A percentile compares a stretch with the other conserved stretches of the same genome.
These are phyloP conservation scores for Manduca sexta DNA, from an alignment of 1,140 invertebrate species.

Conservation along the genomic window DNA sequence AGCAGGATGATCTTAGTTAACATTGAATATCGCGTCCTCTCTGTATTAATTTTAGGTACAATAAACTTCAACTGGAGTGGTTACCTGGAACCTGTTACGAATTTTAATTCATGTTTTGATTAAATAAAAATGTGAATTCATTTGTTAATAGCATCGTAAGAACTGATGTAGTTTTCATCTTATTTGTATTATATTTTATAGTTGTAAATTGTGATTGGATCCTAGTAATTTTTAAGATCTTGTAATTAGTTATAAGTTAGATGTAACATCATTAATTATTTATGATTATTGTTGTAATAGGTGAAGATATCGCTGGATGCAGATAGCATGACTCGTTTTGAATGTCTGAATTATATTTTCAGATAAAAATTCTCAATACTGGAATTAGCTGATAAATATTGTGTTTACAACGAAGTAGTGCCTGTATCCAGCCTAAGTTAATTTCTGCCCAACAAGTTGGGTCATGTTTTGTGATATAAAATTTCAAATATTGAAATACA, in stretches of 20 bases:
- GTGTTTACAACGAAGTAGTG: too few relatives aligned
- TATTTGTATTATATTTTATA: slow-evolving; percentile 18
- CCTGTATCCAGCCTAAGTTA: slow-evolving; percentile 2
- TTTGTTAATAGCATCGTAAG: slow-evolving; percentile 6
- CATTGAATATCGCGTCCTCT: neutral
- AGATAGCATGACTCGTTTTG: too few relatives aligned
- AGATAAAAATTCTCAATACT: too few relatives aligned
- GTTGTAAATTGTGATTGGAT: slow-evolving; percentile 49
- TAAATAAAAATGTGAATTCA: neutral
- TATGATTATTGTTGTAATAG: slow-evolving; percentile 27
- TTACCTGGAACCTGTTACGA: slow-evolving; percentile 2
- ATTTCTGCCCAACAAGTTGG: slow-evolving; percentile 19
- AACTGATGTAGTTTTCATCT: slow-evolving; percentile 1
- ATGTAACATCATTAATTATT: slow-evolving; percentile 18
- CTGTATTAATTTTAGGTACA: neutral
- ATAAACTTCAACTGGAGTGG: neutral
- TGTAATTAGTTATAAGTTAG: slow-evolving; percentile 25
- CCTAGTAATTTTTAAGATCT: slow-evolving; percentile 48
- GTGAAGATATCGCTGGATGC: too few relatives aligned
- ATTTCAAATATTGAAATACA: slow-evolving; percentile 7
- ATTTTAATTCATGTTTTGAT: slow-evolving; percentile 1
- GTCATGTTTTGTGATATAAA: slow-evolving; percentile 22
- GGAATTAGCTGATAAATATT: too few relatives aligned
- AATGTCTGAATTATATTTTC: too few relatives aligned
- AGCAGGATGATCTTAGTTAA: too few relatives aligned